phyloP scores from a whole-genome alignment of 2,797 vertebrate species.

The Buphagus erythrorhynchus region DNA sequence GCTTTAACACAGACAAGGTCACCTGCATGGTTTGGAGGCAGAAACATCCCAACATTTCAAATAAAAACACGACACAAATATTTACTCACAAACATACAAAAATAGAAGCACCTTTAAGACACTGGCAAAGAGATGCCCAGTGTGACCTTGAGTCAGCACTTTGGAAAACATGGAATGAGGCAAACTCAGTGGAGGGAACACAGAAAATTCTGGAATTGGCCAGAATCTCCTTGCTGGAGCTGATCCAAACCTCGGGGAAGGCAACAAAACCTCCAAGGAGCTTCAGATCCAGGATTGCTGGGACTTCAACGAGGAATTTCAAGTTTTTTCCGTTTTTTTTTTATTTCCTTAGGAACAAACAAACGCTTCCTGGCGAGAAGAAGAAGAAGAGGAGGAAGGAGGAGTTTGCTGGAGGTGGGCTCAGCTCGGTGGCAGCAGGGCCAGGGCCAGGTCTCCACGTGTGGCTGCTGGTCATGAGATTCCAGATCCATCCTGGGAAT shows the following conservation, averaged over 20 bases:
- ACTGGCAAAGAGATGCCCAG: conserved; percentile 81
- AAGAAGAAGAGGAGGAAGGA: neutral
- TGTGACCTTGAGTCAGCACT: conserved; percentile 56
- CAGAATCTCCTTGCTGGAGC: neutral
- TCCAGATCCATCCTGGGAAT: conserved; percentile 35
- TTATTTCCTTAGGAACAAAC: neutral
- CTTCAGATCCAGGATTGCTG: neutral
- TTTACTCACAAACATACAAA: conserved; percentile 96
- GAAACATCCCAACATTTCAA: conserved; percentile 77
- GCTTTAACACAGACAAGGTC: conserved; percentile 71
- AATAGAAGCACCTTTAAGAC: conserved; percentile 89
- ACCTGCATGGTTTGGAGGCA: conserved; percentile 88
- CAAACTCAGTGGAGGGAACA: neutral
- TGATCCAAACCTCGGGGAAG: neutral
- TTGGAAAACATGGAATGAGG: neutral
- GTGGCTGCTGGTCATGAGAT: conserved; percentile 77
- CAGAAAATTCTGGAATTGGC: neutral
- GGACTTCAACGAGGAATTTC: conserved; percentile 45
- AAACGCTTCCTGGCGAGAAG: neutral
- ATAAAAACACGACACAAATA: conserved; percentile 91
- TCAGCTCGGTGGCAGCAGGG: neutral
- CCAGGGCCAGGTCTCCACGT: neutral
- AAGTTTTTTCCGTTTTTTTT: conserved; percentile 35
- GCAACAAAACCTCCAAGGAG: neutral
- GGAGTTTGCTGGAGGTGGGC: neutral